Evolutionary conservation across 1,140 invertebrate genomes (phyloP), one percentile per base, ranked within the genome.

Genomic region (Atopsyche davidsoni): DNA sequence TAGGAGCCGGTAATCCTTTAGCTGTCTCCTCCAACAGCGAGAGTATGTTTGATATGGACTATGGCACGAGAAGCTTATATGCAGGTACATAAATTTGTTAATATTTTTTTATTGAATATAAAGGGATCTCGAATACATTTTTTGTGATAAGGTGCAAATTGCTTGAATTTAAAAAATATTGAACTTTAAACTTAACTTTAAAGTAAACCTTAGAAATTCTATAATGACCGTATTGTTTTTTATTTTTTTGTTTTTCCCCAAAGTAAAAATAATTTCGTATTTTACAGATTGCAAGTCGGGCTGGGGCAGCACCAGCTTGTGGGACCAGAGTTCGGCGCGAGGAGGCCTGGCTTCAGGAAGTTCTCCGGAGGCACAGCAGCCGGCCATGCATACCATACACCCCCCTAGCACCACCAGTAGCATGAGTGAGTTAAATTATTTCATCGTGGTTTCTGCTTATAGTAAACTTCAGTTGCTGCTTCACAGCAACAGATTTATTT

Each of bases 21-120:
- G 24, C 45, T 14, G 41, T 40, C 11, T 7, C 4, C 14, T 36
- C 35, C 35, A 57, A 49, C 7, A 49, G 16, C 24, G 46, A 47
- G 18, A 46, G 43, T 44, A 49, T 52, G 45, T 57, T 49, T 25
- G 55, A 57, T 41, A 35, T 49, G 40, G 32, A 34, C 3, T 57
- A 57, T n/a, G 44, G 36, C 22, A 14, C 48, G 7, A 43, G 45
- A 17, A 52, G 49, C 28, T 38, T 52, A 23, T 57, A 52, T 35
- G 22, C 38, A 43, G 50, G 55, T 57, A n/a, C 3, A 43, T 51
- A 47, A 25, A 18, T 38, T 35, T 47, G 23, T 24, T 47, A 38
- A 6, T 38, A 14, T 38, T 38, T 38, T 4, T 38, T 7, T n/a
- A 7, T 38, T n/a, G 7, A 16, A 7, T 38, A 6, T 16, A 38